Evolutionary conservation across 2,797 vertebrate species (phyloP), one percentile per base, ranked within the genome.

Genomic region (Helarctos malayanus): DNA sequence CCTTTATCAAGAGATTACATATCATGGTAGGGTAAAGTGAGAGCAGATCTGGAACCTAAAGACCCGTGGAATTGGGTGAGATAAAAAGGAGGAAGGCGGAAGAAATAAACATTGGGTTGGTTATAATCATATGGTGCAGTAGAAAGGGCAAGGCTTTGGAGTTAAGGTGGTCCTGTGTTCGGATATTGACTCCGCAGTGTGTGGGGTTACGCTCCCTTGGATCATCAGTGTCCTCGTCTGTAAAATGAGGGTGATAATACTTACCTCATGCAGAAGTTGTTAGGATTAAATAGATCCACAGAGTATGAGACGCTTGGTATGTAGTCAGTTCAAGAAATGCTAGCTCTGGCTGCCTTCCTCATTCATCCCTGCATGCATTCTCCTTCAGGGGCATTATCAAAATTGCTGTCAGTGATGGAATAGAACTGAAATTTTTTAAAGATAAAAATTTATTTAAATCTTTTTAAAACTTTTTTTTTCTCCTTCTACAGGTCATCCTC

Each of bases 401-500:
- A 63, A 61, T 85, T 61, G 35, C 56, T 86, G 18, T 57, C 78
- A 89, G 52, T 41, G 7, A 41, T 81, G 90, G 0, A 85, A 69
- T 96, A 35, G 61, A 96, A 56, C 41, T 32, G 29, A 97, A 93
- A 45, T 96, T 90, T 71, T n/a, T 35, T 93, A 94, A 97, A 98
- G 96, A 63, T 94, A 86, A 94, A 87, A 79, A 88, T 75, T 10
- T 83, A 38, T 69, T 83, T 41, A 76, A 93, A 63, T 69, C 27
- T 94, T 93, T 97, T 86, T 38, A 4, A 98, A 52, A 96, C 94
- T 97, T 91, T 96, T 96, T 23, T 98, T 98, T 97, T 97, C 38
- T 98, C 88, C 97, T 98, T 97, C 91, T 97, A 89, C 99, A 99
- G 99, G 99, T 99, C 97, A 99, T 99, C 99, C 99, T 99, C 98